Evolutionary conservation across 1,140 invertebrate genomes (phyloP), one percentile per base, ranked within the genome.

Genomic region (Mesaphorura yosii): DNA sequence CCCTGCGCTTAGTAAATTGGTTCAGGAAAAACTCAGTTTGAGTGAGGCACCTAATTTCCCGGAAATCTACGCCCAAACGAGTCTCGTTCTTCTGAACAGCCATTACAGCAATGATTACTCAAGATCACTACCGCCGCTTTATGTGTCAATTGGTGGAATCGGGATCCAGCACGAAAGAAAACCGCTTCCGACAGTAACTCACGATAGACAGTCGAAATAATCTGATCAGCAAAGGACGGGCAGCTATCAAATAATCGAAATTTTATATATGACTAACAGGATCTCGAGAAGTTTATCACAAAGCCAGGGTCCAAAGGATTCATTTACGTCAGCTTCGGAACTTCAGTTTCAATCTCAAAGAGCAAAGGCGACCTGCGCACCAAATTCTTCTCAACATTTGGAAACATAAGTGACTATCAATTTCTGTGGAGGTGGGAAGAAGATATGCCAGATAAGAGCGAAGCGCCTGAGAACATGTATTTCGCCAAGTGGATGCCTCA

Each of bases 401-500:
- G 71, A 29, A 68, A 73, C 53, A 73, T 76, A 29, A 74, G 80
- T 51, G 69, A 74, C n/a, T 10, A 10, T n/a, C 31, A 76, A 63
- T 79, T 86, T 23, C 66, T 86, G 1, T 86, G 83, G 83, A 86
- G 84, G 67, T 84, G 81, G 67, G 82, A 84, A 60, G 79, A 75
- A 19, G 71, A 34, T 10, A 34, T 51, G 60, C 68, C 71, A 26
- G 62, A 69, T 0, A n/a, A n/a, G n/a, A n/a, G n/a, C n/a, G 76
- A 84, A 60, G 68, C 86, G 22, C 81, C 84, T 2, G 65, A 74
- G 1, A 87, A 87, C 67, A 78, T 87, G 0, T 77, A 76, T 64
- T 70, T 81, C 0, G 77, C 75, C 1, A 75, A 77, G 37, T 88
- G 86, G 85, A 69, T 86, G 61, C 84, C 85, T 0, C 86, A 88